phyloP scores from a whole-genome alignment of 1,140 invertebrate genomes.

The Pseudomyrmex sp. region DNA sequence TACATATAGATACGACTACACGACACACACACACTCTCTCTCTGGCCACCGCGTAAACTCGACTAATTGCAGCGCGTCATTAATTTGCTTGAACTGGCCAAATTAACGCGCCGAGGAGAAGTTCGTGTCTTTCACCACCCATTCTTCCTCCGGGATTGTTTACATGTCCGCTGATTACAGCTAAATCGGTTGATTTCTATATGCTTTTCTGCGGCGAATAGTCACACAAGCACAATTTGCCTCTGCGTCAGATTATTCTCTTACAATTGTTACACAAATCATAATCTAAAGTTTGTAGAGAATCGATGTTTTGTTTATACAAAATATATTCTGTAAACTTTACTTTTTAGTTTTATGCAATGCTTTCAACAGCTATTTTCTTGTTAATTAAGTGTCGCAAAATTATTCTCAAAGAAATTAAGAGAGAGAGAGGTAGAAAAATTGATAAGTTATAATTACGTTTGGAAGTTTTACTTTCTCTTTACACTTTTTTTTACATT shows the following conservation, averaged over 20 bases:
- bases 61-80: slow-evolving; percentile 47
- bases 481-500: slow-evolving; percentile 14
- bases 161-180: slow-evolving; percentile 3
- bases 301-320: background rate
- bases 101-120: slow-evolving; percentile 11
- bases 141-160: slow-evolving; percentile 27
- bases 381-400: background rate
- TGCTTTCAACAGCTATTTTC: background rate
- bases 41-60: slow-evolving; percentile 25
- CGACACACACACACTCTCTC: no score
- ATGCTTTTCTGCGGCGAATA: slow-evolving; percentile 9
- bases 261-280: slow-evolving; percentile 10
- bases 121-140: background rate
- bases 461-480: background rate
- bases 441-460: background rate
- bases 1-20: background rate
- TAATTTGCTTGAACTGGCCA: slow-evolving; percentile 45
- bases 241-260: slow-evolving; percentile 11
- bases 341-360: background rate
- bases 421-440: background rate
- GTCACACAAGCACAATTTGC: slow-evolving; percentile 25
- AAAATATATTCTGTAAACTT: slow-evolving; percentile 14
- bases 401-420: background rate
- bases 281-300: slow-evolving; percentile 13
- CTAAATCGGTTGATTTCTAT: slow-evolving; percentile 4